Percentiles rank a stretch among this genome's conserved stretches.
phyloP scores from a whole-genome alignment of 1,140 invertebrate species.

The Araneus ventricosus region DNA sequence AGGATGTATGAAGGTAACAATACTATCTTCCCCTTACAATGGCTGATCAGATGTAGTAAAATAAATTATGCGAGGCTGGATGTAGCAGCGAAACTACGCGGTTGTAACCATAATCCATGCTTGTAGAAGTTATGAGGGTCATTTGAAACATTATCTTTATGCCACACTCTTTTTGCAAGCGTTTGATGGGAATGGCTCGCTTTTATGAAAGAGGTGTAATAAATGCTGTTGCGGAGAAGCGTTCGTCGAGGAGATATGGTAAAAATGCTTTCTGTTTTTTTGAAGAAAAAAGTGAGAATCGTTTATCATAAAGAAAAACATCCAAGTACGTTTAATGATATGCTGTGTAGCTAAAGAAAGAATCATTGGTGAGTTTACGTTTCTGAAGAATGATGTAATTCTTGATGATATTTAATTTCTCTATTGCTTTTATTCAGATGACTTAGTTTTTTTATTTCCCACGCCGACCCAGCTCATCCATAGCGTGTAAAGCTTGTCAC shows the following conservation, averaged over 20 bases:
- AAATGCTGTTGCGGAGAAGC: neutral
- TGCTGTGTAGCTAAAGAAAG: too few relatives aligned
- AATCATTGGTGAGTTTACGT: too few relatives aligned
- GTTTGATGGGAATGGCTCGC: neutral
- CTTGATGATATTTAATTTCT: too few relatives aligned
- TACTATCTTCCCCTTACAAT: constrained; percentile 9
- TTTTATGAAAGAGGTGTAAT: constrained; percentile 29
- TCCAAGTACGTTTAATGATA: too few relatives aligned
- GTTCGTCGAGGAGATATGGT: neutral
- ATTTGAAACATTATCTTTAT: constrained; percentile 41
- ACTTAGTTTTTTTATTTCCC: too few relatives aligned
- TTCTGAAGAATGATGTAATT: too few relatives aligned
- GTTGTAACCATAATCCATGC: constrained; percentile 40
- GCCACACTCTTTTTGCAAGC: neutral
- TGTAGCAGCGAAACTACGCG: neutral
- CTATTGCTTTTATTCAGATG: too few relatives aligned
- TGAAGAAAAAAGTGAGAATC: neutral
- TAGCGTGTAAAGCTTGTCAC: too few relatives aligned
- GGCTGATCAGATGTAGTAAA: neutral
- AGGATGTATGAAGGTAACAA: neutral
- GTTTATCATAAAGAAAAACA: neutral
- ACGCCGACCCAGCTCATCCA: too few relatives aligned
- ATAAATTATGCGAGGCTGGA: neutral
- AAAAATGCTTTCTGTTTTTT: neutral
- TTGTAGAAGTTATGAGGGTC: constrained; percentile 19